Percentiles rank a stretch among this genome's conserved stretches.
Evolutionary conservation across 2,888 invertebrate species (phyloP).

Genomic region (Anorthoa munda): DNA sequence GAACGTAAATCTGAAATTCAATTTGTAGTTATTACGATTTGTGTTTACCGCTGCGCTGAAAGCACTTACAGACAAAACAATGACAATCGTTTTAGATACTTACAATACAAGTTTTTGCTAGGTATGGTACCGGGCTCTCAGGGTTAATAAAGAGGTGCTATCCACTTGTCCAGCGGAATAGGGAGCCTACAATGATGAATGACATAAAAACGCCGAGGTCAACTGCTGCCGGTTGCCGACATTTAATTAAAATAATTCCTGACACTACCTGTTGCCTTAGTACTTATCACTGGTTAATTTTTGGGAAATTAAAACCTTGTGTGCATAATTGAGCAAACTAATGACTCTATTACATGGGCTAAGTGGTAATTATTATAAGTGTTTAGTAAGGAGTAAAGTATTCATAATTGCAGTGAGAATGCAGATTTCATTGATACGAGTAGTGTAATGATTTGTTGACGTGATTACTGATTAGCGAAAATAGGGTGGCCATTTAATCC

Average conservation of each 20-base stretch:
- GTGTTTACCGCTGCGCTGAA: constrained; percentile 11
- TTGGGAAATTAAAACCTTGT: constrained; percentile 54
- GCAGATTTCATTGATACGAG: constrained; percentile 10
- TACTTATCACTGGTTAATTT: constrained; percentile 28
- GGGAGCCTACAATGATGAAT: constrained; percentile 48
- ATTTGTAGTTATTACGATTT: constrained; percentile 47
- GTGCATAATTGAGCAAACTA: constrained; percentile 27
- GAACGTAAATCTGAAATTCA: constrained; percentile 44
- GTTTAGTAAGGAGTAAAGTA: constrained; percentile 10
- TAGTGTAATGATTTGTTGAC: neutral
- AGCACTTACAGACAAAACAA: constrained; percentile 23
- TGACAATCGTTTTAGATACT: constrained; percentile 44
- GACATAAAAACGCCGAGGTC: constrained; percentile 63
- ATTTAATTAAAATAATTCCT: constrained; percentile 52
- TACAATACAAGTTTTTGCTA: constrained; percentile 41
- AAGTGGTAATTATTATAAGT: neutral
- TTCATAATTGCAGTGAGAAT: neutral
- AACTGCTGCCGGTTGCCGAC: constrained; percentile 31
- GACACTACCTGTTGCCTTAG: constrained; percentile 44
- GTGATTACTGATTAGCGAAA: neutral
- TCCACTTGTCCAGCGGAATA: constrained; percentile 50
- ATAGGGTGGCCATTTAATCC: neutral
- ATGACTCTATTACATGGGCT: constrained; percentile 10
- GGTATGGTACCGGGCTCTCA: constrained; percentile 51
- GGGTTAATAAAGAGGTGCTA: constrained; percentile 46